These are phyloP conservation scores for Heteropelma amictum DNA, from an alignment of 2,888 invertebrate genomes.

Conservation along the genomic window DNA sequence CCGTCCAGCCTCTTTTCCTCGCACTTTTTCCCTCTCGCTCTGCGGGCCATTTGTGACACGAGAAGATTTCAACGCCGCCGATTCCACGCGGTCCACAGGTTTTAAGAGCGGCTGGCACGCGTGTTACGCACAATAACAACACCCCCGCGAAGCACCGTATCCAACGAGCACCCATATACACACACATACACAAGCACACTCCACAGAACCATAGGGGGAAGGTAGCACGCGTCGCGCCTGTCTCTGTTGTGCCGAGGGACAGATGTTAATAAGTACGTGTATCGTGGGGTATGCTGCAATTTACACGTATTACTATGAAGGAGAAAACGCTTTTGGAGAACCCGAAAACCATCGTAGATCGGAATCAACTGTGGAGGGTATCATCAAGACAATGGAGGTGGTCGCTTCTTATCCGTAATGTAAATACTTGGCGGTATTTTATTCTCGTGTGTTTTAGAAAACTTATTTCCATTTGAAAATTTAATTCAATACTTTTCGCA, in stretches of 20 bases:
- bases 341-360: neutral
- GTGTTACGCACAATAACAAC: conserved; percentile 41
- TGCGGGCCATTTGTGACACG: neutral
- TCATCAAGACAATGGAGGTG: neutral
- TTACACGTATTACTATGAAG: conserved; percentile 4
- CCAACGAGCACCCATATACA: conserved; percentile 7
- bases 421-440: neutral
- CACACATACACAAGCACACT: conserved; percentile 20
- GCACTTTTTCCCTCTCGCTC: conserved; percentile 12
- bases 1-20: neutral
- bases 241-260: neutral
- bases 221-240: conserved; percentile 26
- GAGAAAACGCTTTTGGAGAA: neutral
- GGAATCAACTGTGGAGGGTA: neutral
- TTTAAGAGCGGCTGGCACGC: conserved; percentile 41
- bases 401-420: neutral
- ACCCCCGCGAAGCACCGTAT: conserved; percentile 8
- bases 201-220: conserved; percentile 28
- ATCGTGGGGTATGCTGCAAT: neutral
- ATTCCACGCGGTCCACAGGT: conserved; percentile 35
- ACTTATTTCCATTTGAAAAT: too few relatives aligned
- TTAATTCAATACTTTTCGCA: too few relatives aligned
- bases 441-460: too few relatives aligned
- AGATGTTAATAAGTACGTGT: conserved; percentile 15
- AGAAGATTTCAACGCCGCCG: conserved; percentile 46